Evolutionary conservation across 2,113 vertebrate species (phyloP), one percentile per base, ranked within the genome.

Genomic region (Alaudala cheleensis): DNA sequence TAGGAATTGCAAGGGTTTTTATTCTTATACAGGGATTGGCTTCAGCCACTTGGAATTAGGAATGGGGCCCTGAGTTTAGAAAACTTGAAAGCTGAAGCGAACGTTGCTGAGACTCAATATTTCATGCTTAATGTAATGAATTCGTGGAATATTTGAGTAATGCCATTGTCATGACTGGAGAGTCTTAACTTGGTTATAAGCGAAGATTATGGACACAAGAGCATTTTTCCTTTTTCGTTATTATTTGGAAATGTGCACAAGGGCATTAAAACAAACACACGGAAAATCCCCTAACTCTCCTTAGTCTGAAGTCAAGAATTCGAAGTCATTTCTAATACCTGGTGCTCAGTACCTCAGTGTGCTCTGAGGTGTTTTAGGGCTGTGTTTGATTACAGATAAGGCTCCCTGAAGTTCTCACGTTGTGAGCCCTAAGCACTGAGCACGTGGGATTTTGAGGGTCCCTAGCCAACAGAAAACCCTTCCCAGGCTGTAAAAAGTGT

Each of bases 271-370:
- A 77, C 81, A 93, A 97, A 73, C 71, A 82, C 22, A 12, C 0
- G 2, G 86, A 96, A 97, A 97, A 96, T 94, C 95, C 95, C 96
- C 92, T 89, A 44, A 88, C 77, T 96, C 92, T 95, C 96, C 95
- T 94, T 87, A 92, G 88, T 79, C 92, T 73, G n/a, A 88, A 95
- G 92, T 82, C 76, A 82, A 47, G 94, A 96, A 96, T 96, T 98
- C 93, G 5, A 71, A 86, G 90, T 84, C 91, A 50, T 92, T 96
- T 84, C 88, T 93, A 77, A 60, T 44, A 84, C 21, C 58, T 72
- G 76, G 77, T 82, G 80, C 86, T 62, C 24, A 22, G 56, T 18
- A 34, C 29, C 85, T 62, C 24, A 9, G 44, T 10, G 69, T 67
- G 65, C 61, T 71, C 53, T 44, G 61, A 88, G 86, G 3, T 18